Evolutionary conservation across 2,113 vertebrate species (phyloP), one percentile per base, ranked within the genome.

Genomic region (Malurus melanocephalus): DNA sequence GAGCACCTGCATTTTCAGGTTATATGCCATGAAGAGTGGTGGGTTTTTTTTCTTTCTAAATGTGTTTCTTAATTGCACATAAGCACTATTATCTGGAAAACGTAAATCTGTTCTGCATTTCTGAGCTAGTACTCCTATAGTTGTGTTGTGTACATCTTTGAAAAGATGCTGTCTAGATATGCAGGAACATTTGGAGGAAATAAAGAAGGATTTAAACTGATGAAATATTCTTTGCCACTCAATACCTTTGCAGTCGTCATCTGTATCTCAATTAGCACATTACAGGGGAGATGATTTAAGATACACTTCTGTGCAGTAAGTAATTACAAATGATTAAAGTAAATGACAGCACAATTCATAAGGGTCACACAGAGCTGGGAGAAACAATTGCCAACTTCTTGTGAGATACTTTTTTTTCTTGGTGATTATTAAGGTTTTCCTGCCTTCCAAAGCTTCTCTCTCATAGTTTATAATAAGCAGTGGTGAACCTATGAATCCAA

Each of bases 261-360:
- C 57, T 91, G 32, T 77, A 52, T 93, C 73, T 92, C 88, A 84
- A 81, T 92, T 83, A 93, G 30, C 55, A 73, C 57, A 51, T 69
- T 91, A 43, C 0, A 0, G 65, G 76, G 60, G 22, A 80, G 46
- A 91, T 78, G 16, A 89, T 88, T 95, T 89, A 93, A 82, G 87
- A 80, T 74, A 92, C 8, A 27, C 35, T 90, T 91, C 61, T 88
- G 51, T 91, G 66, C 43, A 56, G 23, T 68, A 89, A 90, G 80
- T 84, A 94, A 94, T 89, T 96, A 94, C 82, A 95, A 93, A 93
- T 95, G 0, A 93, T 86, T 91, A 75, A 93, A 91, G 64, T 72
- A 80, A 46, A 91, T 62, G 62, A 93, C 6, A 91, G 33, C 42
- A 69, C n/a, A 95, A 72, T 88, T 93, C 82, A 74, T 82, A 80